Base-by-base conservation (phyloP, 1,140 invertebrate genomes). In the Atta colombica region DNA sequence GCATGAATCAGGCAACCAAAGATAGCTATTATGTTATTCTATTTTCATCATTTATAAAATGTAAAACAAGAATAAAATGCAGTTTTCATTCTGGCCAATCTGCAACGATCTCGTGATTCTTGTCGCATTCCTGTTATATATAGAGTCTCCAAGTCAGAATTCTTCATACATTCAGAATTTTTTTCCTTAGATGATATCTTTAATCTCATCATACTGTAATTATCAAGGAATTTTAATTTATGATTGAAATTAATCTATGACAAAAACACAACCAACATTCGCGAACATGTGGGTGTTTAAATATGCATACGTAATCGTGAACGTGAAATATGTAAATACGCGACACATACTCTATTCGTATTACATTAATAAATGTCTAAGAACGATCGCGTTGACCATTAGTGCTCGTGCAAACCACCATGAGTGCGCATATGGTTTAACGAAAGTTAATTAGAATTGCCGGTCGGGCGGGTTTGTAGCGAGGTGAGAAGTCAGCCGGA, bases 371-470 rank as follows among this genome's bases (percentile, higher is more conserved):
- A 75, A 75, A 3, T 18, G n/a, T 74, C 69, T 75, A 84, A 84
- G 80, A 84, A 75, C 28, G 55, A 18, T 21, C 25, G 55, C 18
- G 49, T 25, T n/a, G 25, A 21, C 28, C 58, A 74, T 61, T 72
- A 81, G 28, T n/a, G 68, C 8, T 63, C 55, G 69, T 14, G 16
- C 65, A 58, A 71, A 35, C 58, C 60, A 16, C 21, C 49, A 21
- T 74, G 80, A 49, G 39, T 16, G 58, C 80, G 69, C 69, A 25
- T 60, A 74, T 31, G 55, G 55, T 58, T 75, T 84, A 75, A 84
- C 66, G 72, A 71, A 78, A 78, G 85, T 74, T 90, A 89, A 90
- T 90, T 89, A 90, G 85, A 89, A 89, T 87, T 78, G 72, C 72
- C 85, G 88, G 58, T 61, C 88, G 77, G 75, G 53, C 89, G 66